Evolutionary conservation across 1,140 invertebrate genomes (phyloP).

Genomic region (Trichonephila inaurata): DNA sequence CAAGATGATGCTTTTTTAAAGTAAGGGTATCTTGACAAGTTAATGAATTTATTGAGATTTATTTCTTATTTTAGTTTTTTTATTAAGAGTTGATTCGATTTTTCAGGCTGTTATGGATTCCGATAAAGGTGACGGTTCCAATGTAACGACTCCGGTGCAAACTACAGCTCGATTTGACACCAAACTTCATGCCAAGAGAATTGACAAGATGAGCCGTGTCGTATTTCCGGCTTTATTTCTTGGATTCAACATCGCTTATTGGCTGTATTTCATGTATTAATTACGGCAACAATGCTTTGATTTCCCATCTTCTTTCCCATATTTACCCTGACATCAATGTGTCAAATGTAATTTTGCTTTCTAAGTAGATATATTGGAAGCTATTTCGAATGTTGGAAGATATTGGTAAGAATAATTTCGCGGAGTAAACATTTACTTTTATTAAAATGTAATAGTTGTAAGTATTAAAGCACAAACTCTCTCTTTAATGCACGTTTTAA

Average conservation of each 20-base stretch:
- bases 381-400: no score
- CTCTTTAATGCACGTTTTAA: no score
- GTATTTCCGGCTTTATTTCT: slow-evolving; percentile 78
- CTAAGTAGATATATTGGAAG: background rate
- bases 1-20: background rate
- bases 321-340: background rate
- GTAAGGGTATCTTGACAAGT: background rate
- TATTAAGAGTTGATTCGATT: background rate
- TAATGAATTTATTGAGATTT: background rate
- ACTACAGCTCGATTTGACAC: slow-evolving; percentile 70
- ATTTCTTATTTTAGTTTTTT: background rate
- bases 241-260: slow-evolving; percentile 79
- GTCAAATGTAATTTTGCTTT: background rate
- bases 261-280: slow-evolving; percentile 77
- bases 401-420: no score
- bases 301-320: background rate
- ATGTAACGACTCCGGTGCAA: slow-evolving; percentile 58
- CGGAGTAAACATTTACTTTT: no score
- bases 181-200: slow-evolving; percentile 69
- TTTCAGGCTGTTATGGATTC: slow-evolving; percentile 63
- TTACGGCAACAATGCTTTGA: background rate
- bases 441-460: no score
- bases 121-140: slow-evolving; percentile 50
- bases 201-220: slow-evolving; percentile 78
- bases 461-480: no score